These are phyloP conservation scores for Argyra leucocephala DNA, from an alignment of 2,888 invertebrate species.

Conservation along the genomic window DNA sequence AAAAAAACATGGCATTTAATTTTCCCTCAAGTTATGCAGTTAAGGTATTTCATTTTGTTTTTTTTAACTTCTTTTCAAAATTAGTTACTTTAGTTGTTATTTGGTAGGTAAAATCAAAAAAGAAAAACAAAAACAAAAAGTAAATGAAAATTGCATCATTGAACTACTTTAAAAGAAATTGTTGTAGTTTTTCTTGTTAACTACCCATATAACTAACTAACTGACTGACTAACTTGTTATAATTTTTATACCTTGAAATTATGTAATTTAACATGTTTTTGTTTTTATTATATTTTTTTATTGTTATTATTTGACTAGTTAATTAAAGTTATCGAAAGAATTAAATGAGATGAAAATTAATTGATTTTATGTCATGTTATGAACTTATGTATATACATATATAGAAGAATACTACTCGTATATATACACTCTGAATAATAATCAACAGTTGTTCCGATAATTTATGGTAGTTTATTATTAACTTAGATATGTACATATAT, in stretches of 20 bases:
- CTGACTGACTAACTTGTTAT: not conserved
- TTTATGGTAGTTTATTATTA: too few species aligned
- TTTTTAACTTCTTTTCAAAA: not conserved
- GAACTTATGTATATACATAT: too few species aligned
- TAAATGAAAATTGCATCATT: constrained; percentile 3
- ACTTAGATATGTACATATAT: too few species aligned
- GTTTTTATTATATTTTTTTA: too few species aligned
- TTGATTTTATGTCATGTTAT: not conserved
- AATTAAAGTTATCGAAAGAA: not conserved
- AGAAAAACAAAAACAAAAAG: not conserved
- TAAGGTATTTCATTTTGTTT: not conserved
- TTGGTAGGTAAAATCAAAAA: too few species aligned
- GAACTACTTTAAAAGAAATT: not conserved
- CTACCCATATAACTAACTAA: not conserved
- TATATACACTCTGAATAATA: too few species aligned
- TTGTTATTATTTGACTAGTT: too few species aligned
- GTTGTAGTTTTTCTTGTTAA: not conserved
- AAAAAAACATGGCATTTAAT: too few species aligned
- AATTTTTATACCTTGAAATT: not conserved
- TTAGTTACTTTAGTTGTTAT: constrained; percentile 1
- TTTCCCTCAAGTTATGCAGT: too few species aligned
- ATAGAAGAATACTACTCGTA: too few species aligned
- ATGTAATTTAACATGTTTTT: not conserved
- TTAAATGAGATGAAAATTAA: not conserved
- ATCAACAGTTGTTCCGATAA: too few species aligned